Conservation (phyloP, 2,113 vertebrate species). For the Phyllostomus hastatus region DNA sequence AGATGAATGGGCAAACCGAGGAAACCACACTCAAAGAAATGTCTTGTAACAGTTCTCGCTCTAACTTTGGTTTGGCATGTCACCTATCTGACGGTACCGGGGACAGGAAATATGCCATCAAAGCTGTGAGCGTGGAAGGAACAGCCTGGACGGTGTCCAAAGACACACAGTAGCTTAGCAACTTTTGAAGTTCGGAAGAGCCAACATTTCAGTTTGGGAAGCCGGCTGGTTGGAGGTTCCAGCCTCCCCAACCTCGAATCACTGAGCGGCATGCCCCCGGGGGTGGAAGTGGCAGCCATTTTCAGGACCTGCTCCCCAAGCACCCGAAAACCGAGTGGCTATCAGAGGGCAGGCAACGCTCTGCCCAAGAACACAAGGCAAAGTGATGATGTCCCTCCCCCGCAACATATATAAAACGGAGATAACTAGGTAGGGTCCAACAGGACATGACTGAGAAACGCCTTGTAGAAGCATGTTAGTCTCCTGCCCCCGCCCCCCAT, state of each 20-base stretch:
- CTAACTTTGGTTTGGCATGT: slow-evolving; percentile 77
- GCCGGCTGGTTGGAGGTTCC: neutral
- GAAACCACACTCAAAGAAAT: slow-evolving; percentile 70
- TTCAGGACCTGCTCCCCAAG: neutral
- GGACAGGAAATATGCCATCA: slow-evolving; percentile 71
- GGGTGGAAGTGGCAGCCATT: neutral
- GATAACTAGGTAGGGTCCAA: neutral
- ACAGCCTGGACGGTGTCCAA: slow-evolving; percentile 68
- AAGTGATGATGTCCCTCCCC: fast-evolving
- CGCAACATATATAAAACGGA: neutral
- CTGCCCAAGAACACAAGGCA: neutral
- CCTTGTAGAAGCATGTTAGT: neutral
- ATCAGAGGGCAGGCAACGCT: neutral
- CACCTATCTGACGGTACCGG: slow-evolving; percentile 71
- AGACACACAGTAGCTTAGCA: slow-evolving; percentile 77
- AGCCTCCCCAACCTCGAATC: neutral
- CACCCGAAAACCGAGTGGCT: neutral
- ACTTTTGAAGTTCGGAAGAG: slow-evolving; percentile 69
- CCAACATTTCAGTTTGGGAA: slow-evolving; percentile 35
- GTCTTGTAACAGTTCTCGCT: slow-evolving; percentile 78
- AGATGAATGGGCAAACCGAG: slow-evolving; percentile 68
- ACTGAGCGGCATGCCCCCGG: neutral
- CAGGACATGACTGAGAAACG: neutral
- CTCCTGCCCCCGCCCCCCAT: too few relatives aligned
- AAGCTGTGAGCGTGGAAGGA: slow-evolving; percentile 72